Base-by-base conservation (phyloP, 2,113 vertebrate species). In the Vulpes ferrilata region DNA sequence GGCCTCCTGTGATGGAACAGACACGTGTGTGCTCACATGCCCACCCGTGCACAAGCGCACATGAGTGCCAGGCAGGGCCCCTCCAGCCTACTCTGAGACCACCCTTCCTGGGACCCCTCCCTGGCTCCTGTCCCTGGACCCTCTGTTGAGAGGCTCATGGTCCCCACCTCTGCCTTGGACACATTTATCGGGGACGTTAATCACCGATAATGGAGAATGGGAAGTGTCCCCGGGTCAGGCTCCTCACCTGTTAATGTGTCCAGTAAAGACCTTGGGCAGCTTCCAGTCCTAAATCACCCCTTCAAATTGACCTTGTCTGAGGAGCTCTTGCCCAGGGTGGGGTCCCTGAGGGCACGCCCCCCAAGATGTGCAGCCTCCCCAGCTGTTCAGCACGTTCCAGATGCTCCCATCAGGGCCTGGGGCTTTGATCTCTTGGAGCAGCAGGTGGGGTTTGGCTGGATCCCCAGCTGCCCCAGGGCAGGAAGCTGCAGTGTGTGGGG, bases 181-280 rank as follows among this genome's bases (percentile, higher is more conserved):
- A 9, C 35, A 25, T 11, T 30, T 4, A 2, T 2, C 4, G 7
- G 62, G 87, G 95, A 95, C 30, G 7, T 95, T 97, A 94, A 85
- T 87, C 30, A 94, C 86, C 82, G 51, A 89, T 57, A 19, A 15
- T 30, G 0, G 60, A 73, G 89, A 81, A 88, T 43, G 38, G 2
- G 55, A 73, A 69, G 0, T 1, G 81, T 25, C 43, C 81, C 95
- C 96, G 94, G 78, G 7, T 62, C 69, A 69, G 88, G 64, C 93
- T 96, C 74, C 53, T 55, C 93, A 16, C 43, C 12, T 76, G 65
- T 89, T 93, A 91, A 71, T 84, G 6, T 67, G 93, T 93, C 90
- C 32, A 20, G 11, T 53, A 35, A 23, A 59, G 38, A 38, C 76
- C 32, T 35, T 7, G 0, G 27, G 67, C 12, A 1, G 48, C 30